Percentiles rank a stretch among this genome's conserved stretches.
Evolutionary conservation across 1,140 invertebrate genomes (phyloP).

Genomic region (Paracyclopina nana): DNA sequence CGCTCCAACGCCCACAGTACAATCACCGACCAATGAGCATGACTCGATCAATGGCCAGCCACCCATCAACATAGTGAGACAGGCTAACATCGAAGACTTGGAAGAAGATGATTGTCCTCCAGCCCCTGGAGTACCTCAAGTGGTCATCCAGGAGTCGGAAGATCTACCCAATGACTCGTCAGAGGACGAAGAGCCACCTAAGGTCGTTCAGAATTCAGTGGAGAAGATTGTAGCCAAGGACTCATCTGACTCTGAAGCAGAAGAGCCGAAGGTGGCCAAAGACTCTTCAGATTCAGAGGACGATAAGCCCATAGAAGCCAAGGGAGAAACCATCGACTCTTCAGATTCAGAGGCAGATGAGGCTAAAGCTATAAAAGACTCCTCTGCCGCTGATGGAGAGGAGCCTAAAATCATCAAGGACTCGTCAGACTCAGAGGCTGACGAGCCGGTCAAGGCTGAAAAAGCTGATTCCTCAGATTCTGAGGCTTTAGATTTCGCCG

Average conservation of each 20-base stretch:
- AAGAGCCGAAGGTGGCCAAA: neutral
- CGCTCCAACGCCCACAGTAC: conserved; percentile 8
- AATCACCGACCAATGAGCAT: neutral
- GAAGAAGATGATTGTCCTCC: neutral
- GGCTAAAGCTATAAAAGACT: no score
- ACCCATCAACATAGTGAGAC: neutral
- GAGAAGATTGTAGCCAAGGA: neutral
- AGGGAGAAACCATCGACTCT: neutral
- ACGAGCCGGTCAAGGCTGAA: no score
- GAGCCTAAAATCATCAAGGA: neutral
- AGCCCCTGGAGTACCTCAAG: neutral
- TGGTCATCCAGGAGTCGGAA: neutral
- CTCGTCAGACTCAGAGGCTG: no score
- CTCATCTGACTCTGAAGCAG: neutral
- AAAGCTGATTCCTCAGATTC: no score
- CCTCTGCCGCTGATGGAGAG: conserved; percentile 3
- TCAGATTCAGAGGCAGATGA: no score
- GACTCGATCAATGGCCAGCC: neutral
- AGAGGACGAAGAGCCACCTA: neutral
- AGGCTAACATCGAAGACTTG: neutral
- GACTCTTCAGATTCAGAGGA: neutral
- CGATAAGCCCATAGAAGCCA: neutral
- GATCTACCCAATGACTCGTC: neutral
- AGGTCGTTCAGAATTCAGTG: neutral
- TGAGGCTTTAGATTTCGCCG: no score